A percentile compares a stretch with the other conserved stretches of the same genome.
phyloP scores from a whole-genome alignment of 2,797 vertebrate species.

The Microhierax caerulescens region DNA sequence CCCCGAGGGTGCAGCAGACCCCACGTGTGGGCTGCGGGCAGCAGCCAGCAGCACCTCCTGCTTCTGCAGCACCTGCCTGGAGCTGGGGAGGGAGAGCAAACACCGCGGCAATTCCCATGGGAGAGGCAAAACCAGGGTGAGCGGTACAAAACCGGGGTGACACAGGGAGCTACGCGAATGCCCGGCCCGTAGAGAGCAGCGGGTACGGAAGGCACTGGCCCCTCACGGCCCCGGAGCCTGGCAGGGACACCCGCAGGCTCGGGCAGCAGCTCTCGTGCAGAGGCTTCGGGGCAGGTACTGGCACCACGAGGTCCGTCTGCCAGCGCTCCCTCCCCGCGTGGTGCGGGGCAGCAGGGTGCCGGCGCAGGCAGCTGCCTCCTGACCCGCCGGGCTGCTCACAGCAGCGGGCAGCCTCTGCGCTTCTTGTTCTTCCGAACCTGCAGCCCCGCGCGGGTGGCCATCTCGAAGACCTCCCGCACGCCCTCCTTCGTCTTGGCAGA shows the following conservation, averaged over 20 bases:
- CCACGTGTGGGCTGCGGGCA: accelerated
- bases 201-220: neutral
- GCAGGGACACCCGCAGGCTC: accelerated
- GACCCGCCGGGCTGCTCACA: constrained; percentile 60
- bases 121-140: neutral
- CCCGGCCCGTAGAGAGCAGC: accelerated
- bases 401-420: constrained; percentile 86
- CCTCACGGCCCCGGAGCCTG: accelerated
- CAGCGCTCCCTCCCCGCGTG: neutral
- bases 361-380: neutral
- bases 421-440: constrained; percentile 94
- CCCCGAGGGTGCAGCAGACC: neutral
- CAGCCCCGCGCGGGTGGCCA: constrained; percentile 94
- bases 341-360: neutral
- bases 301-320: neutral
- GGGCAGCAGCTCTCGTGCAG: neutral
- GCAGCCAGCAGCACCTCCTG: neutral
- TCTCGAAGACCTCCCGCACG: constrained; percentile 95
- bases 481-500: constrained; percentile 98
- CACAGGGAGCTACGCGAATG: accelerated
- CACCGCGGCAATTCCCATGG: neutral
- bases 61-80: neutral
- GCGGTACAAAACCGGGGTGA: accelerated
- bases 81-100: neutral
- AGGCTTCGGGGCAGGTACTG: neutral